Evolutionary conservation across 2,113 vertebrate species (phyloP).

Genomic region (Symphodus melops): DNA sequence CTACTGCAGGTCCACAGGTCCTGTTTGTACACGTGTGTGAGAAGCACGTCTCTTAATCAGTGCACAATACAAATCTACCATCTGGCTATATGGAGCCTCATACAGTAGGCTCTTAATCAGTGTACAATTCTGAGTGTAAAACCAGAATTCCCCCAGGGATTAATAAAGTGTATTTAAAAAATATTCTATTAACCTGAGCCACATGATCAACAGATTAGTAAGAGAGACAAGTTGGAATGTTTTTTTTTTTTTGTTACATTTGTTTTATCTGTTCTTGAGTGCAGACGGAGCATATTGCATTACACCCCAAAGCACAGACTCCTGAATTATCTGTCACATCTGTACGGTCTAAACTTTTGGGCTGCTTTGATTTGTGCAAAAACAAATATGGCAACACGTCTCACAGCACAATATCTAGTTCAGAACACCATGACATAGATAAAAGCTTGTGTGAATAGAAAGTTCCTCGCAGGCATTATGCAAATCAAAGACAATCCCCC

Average conservation of each 20-base stretch:
- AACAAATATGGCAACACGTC: background rate
- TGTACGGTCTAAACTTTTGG: background rate
- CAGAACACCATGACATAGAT: constrained; percentile 12
- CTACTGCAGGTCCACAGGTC: no score
- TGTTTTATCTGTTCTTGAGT: background rate
- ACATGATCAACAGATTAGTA: fast-evolving
- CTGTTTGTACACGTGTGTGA: no score
- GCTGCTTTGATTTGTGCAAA: background rate
- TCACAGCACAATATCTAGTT: background rate
- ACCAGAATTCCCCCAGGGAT: no score
- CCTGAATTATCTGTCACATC: background rate
- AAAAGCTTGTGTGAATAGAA: constrained; percentile 10
- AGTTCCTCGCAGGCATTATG: background rate
- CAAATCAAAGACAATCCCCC: background rate
- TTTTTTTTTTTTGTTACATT: background rate
- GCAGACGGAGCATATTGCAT: background rate
- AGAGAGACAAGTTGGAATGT: background rate
- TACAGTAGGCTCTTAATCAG: no score
- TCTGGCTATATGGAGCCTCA: no score
- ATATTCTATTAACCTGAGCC: no score
- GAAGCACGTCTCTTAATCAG: no score
- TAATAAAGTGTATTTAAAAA: no score
- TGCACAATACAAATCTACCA: no score
- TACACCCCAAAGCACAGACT: no score
- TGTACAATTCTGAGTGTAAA: no score